Conservation (phyloP, 2,113 vertebrate genomes). For the Odontesthes bonariensis region DNA sequence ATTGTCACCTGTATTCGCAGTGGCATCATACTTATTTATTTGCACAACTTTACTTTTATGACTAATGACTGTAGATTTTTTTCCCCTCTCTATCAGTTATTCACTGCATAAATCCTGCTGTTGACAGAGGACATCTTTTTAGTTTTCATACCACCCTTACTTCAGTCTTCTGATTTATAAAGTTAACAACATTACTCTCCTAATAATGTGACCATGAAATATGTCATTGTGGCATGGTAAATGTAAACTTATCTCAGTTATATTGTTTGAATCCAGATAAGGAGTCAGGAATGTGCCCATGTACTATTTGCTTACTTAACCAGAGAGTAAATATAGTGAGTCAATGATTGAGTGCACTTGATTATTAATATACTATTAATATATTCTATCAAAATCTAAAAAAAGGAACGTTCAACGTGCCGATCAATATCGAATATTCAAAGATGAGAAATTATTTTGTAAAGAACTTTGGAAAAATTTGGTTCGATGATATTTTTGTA, state of each 20-base stretch:
- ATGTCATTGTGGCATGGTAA: background rate
- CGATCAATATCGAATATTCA: too few species aligned
- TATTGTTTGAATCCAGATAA: constrained; percentile 1
- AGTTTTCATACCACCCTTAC: background rate
- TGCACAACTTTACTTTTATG: background rate
- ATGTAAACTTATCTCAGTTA: constrained; percentile 4
- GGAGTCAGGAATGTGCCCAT: background rate
- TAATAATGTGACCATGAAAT: background rate
- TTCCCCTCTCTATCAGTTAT: background rate
- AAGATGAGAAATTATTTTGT: too few species aligned
- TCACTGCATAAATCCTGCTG: background rate
- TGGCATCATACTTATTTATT: background rate
- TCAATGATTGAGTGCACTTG: background rate
- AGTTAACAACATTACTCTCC: background rate
- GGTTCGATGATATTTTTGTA: too few species aligned
- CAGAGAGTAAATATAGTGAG: background rate
- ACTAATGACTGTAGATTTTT: background rate
- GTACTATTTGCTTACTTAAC: background rate
- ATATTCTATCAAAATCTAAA: background rate
- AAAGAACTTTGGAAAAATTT: too few species aligned
- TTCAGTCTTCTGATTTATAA: constrained; percentile 20
- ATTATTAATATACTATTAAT: too few species aligned
- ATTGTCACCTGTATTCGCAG: background rate
- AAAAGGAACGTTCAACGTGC: background rate
- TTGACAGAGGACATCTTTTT: too few species aligned